These are phyloP conservation scores for Trachythela sp. DNA, from an alignment of 64 coral and sea anemone species.

Conservation along the genomic window DNA sequence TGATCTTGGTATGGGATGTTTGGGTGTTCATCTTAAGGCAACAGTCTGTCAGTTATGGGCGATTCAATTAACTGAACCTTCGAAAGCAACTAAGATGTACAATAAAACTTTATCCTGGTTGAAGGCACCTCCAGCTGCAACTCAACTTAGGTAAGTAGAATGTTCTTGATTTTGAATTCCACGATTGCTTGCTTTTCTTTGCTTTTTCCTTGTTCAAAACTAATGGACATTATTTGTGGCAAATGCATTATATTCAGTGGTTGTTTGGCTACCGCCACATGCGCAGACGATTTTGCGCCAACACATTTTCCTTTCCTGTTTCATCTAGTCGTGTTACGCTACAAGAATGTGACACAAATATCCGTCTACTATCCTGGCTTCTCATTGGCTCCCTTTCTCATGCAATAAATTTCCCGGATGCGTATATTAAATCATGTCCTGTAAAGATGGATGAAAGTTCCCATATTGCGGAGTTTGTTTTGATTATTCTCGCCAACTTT, in stretches of 20 bases:
- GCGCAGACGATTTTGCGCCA: not conserved
- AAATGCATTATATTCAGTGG: not conserved
- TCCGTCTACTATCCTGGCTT: slow-evolving; percentile 15
- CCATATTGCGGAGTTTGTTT: not conserved
- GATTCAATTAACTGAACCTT: slow-evolving; percentile 72
- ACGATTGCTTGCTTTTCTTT: not conserved
- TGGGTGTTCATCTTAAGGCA: slow-evolving; percentile 88
- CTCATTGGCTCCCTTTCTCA: slow-evolving; percentile 11
- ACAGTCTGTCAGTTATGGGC: slow-evolving; percentile 74
- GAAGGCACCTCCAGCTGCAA: slow-evolving; percentile 65
- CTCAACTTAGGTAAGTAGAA: slow-evolving; percentile 77
- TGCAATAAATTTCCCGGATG: slow-evolving; percentile 1
- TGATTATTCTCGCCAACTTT: not conserved
- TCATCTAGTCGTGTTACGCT: not conserved
- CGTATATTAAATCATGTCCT: not conserved
- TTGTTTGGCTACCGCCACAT: too few relatives aligned
- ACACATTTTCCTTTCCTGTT: not conserved
- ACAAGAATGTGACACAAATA: not conserved
- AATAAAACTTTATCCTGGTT: slow-evolving; percentile 78
- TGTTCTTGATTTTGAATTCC: not conserved
- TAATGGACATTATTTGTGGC: not conserved
- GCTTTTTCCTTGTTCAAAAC: not conserved
- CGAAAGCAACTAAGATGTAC: slow-evolving; percentile 86
- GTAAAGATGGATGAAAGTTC: not conserved
- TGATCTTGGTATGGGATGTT: slow-evolving; percentile 72